Evolutionary conservation across 2,888 invertebrate species (phyloP).

Genomic region (Agriopis marginaria): DNA sequence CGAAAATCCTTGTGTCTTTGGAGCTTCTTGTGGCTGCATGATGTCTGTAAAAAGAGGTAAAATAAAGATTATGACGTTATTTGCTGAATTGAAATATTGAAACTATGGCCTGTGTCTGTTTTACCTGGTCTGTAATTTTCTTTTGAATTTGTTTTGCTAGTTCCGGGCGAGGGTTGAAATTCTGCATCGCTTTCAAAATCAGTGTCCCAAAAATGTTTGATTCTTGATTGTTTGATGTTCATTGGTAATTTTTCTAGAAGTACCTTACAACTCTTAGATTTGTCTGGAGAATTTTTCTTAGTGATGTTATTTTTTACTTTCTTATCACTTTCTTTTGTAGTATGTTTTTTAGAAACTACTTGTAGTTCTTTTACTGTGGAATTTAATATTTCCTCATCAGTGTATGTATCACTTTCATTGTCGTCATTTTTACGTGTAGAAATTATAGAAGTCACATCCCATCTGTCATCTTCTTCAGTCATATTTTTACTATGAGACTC

Average conservation of each 20-base stretch:
- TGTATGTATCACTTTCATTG: constrained; percentile 72
- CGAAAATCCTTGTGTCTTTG: constrained; percentile 17
- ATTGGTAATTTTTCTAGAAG: constrained; percentile 18
- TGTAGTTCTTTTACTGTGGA: constrained; percentile 22
- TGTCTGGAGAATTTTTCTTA: constrained; percentile 3
- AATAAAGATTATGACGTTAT: neutral
- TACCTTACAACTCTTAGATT: constrained; percentile 11
- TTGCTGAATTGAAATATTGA: neutral
- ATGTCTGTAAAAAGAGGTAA: constrained; percentile 25
- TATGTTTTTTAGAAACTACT: neutral
- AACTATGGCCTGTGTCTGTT: neutral
- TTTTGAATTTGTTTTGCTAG: constrained; percentile 34
- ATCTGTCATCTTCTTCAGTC: constrained; percentile 58
- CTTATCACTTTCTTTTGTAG: constrained; percentile 9
- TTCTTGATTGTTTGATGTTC: constrained; percentile 5
- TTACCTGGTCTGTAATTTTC: constrained; percentile 47
- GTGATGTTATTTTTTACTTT: constrained; percentile 12
- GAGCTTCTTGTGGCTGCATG: constrained; percentile 10
- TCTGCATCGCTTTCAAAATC: constrained; percentile 75
- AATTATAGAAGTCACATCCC: constrained; percentile 70
- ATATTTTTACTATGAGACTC: constrained; percentile 49
- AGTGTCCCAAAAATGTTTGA: constrained; percentile 68
- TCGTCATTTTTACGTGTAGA: constrained; percentile 63
- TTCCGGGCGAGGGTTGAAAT: constrained; percentile 42
- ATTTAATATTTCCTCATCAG: constrained; percentile 76